Base-by-base conservation (phyloP, 2,888 invertebrate species). In the Tinea semifulvella region DNA sequence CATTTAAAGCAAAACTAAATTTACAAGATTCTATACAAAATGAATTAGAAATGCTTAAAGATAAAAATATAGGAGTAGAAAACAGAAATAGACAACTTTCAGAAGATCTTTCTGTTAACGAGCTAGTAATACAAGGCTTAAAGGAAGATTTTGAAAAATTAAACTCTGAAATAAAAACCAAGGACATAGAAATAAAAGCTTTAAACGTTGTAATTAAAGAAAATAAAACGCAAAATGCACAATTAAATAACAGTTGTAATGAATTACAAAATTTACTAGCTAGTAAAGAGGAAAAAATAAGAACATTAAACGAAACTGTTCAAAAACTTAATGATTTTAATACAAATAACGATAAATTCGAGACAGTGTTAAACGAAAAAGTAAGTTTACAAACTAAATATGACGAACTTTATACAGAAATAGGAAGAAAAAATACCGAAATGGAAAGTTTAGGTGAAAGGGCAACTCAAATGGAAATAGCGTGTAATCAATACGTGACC, bases 121-220 rank as follows among this genome's bases (percentile, higher is more conserved):
- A 26, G 11, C 7, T 26, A 22, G 28, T 52, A 46, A 53, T 63
- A 14, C 31, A 53, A 56, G 16, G 53, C 57, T 59, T 22, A 63
- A 0, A 65, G 57, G 62, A 67, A 51, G 75, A 77, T 49, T 63
- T 83, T 46, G 63, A 63, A 2, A 67, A 65, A 42, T 47, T 81
- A 5, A 57, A 67, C 28, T 52, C 62, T 4, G 68, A 70, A 20
- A 65, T 80, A 2, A 68, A 68, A 31, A 82, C 81, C 53, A 72
- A 82, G 50, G 35, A 35, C 25, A n/a, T n/a, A n/a, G n/a, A n/a
- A n/a, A n/a, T n/a, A n/a, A n/a, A n/a, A n/a, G n/a, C n/a, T 10
- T 26, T 26, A 22, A 22, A 22, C 22, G 5, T 7, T 22, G 22
- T 22, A 7, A 22, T 22, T 22, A 8, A 22, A 17, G 57, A 65